Evolutionary conservation across 2,797 vertebrate species (phyloP).

Genomic region (Thripadectes ignobilis): DNA sequence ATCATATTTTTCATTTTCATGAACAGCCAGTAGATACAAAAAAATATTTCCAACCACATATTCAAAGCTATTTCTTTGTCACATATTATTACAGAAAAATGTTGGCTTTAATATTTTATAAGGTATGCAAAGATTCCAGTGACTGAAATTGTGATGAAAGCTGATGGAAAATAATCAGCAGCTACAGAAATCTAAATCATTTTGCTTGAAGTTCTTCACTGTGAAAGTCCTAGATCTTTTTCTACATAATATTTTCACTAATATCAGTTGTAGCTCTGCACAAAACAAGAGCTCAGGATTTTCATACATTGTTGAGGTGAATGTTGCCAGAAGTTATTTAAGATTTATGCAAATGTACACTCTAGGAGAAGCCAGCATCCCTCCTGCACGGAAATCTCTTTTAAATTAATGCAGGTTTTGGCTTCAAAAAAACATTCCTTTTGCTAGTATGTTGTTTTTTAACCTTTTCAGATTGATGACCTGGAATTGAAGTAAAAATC

Average conservation of each 20-base stretch:
- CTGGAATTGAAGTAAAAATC: neutral
- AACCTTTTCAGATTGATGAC: neutral
- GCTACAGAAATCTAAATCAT: neutral
- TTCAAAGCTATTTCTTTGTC: neutral
- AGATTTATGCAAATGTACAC: conserved; percentile 25
- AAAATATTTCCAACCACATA: neutral
- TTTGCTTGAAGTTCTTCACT: conserved; percentile 2
- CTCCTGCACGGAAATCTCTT: neutral
- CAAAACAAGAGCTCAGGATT: neutral
- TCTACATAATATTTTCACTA: neutral
- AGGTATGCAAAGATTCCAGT: neutral
- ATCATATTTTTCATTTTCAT: neutral
- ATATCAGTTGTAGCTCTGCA: neutral
- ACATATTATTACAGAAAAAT: neutral
- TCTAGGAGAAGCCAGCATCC: neutral
- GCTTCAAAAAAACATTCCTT: neutral
- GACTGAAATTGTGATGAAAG: neutral
- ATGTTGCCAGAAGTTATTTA: neutral
- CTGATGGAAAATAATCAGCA: neutral
- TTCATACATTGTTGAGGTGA: neutral
- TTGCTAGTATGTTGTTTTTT: neutral
- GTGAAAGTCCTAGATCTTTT: neutral
- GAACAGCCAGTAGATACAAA: neutral
- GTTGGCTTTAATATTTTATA: neutral
- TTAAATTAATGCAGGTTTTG: neutral